Percentiles rank a stretch among this genome's conserved stretches.
These are phyloP conservation scores for Aphaenogaster ashmeadi DNA, from an alignment of 1,140 invertebrate genomes.

Conservation along the genomic window DNA sequence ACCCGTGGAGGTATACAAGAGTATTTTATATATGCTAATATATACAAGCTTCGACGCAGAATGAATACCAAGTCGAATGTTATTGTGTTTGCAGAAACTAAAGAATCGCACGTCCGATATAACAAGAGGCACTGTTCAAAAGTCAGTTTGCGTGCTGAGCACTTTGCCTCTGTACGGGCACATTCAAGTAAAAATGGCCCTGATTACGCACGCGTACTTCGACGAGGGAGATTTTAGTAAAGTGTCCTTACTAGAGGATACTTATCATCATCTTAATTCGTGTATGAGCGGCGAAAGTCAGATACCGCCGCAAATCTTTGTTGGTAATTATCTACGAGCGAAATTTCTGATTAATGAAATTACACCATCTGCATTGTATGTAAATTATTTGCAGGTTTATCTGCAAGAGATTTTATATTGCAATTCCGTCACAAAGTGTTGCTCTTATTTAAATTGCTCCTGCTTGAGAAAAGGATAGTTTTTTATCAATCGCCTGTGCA, in stretches of 20 bases:
- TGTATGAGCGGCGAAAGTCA: constrained; percentile 92
- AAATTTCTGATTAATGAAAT: background rate
- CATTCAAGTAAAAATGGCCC: constrained; percentile 97
- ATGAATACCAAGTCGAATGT: background rate
- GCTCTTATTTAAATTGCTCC: constrained; percentile 96
- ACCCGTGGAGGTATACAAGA: constrained; percentile 93
- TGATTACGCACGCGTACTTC: constrained; percentile 99
- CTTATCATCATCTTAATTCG: constrained; percentile 96
- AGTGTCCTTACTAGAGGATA: constrained; percentile 96
- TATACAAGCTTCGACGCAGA: background rate
- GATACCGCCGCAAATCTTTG: constrained; percentile 91
- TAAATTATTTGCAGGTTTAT: constrained; percentile 90
- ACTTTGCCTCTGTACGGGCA: constrained; percentile 96
- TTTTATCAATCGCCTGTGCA: constrained; percentile 98
- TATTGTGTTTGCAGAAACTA: constrained; percentile 90
- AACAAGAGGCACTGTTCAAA: constrained; percentile 97
- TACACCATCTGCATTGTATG: background rate
- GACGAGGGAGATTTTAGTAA: constrained; percentile 97
- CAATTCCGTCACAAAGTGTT: constrained; percentile 97
- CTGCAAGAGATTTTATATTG: constrained; percentile 93
- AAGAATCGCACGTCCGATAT: constrained; percentile 98
- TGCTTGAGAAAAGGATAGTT: constrained; percentile 96
- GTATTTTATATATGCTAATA: background rate
- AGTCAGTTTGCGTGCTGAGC: constrained; percentile 97
- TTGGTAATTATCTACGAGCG: constrained; percentile 89